Conservation (phyloP, 2,888 invertebrate species). For the Caenorhabditis wallacei region DNA sequence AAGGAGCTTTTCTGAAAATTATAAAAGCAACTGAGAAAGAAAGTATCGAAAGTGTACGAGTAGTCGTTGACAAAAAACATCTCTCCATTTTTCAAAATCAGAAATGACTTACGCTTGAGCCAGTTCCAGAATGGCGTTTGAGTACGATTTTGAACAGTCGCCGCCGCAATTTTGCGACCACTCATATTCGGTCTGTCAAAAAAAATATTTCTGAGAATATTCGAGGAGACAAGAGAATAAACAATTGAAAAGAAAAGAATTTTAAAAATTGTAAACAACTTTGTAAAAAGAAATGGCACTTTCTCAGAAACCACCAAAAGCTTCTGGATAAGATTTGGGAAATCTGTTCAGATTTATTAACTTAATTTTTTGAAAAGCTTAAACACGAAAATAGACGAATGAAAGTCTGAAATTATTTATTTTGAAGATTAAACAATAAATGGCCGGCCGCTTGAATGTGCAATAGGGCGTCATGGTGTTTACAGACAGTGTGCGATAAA, state of each 20-base stretch:
- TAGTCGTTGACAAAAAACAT: no score
- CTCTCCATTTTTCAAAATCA: neutral
- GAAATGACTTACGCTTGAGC: conserved; percentile 64
- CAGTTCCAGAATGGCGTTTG: conserved; percentile 80
- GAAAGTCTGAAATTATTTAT: neutral
- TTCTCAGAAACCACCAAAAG: no score
- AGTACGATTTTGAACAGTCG: conserved; percentile 77
- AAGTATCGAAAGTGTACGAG: neutral
- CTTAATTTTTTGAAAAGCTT: no score
- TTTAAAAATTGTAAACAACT: neutral
- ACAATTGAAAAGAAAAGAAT: conserved; percentile 5
- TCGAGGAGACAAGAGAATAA: neutral
- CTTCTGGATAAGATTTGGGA: no score
- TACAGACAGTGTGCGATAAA: conserved; percentile 2
- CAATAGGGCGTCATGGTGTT: conserved; percentile 40
- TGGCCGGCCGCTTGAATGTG: conserved; percentile 41
- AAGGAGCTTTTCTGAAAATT: conserved; percentile 74
- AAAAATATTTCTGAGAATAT: neutral
- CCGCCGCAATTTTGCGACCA: conserved; percentile 77
- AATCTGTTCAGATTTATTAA: no score
- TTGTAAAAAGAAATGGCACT: no score
- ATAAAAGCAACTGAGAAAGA: neutral
- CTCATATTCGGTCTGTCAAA: conserved; percentile 55
- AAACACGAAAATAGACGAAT: neutral
- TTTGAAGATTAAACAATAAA: conserved; percentile 19